Base-by-base conservation (phyloP, 2,888 invertebrate genomes). In the Patella ulyssiponensis region DNA sequence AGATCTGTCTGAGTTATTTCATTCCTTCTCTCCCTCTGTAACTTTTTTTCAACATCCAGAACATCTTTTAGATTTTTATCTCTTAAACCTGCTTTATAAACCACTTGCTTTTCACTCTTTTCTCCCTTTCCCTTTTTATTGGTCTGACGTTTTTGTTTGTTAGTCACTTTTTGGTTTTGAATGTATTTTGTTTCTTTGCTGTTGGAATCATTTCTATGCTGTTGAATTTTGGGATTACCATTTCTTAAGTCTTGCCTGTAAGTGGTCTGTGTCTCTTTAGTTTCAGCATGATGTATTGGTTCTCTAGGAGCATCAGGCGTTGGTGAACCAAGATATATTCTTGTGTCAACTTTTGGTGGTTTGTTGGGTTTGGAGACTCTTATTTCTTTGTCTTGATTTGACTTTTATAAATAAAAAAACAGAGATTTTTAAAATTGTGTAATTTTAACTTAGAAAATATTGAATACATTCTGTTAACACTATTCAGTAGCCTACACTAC, bases 1-100 rank as follows among this genome's bases (percentile, higher is more conserved):
- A 88, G 81, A 81, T 89, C 82, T n/a, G 89, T 88, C 82, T 89
- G 89, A n/a, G 80, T 85, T 79, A 85, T 86, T 79, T 88, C 88
- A 80, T 89, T 88, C 87, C 88, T 85, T 71, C 79, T 84, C 4
- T 71, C 69, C 17, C n/a, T 17, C 23, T 3, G 75, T 33, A 44
- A 14, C n/a, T n/a, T 53, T 74, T 64, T 23, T 64, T 70, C 51
- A 33, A 74, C 58, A 20, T 51, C 64, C 51, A 82, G 77, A 56
- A 81, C 74, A 75, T 81, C 83, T 20, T 73, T 80, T 56, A 83
- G 75, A 56, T 82, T 82, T 69, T 84, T 84, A 74, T 83, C 83
- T 27, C 77, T 79, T 78, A 82, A 58, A 11, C 75, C 77, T 51
- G 75, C 74, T 75, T 82, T 79, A 64, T 64, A 64, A 20, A 20